A percentile compares a stretch with the other conserved stretches of the same genome.
These are phyloP conservation scores for Parelbella ahira DNA, from an alignment of 2,888 invertebrate genomes.

Conservation along the genomic window DNA sequence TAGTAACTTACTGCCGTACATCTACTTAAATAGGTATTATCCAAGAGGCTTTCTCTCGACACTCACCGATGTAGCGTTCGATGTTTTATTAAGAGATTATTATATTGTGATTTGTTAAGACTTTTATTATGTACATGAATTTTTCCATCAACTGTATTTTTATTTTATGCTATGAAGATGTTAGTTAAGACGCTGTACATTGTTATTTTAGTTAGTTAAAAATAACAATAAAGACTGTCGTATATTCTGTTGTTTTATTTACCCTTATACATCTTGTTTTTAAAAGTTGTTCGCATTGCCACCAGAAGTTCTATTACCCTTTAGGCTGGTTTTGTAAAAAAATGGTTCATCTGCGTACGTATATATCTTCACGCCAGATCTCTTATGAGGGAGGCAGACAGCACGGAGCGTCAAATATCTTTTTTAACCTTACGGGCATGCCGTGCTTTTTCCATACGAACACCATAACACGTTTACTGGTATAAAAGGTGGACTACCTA, in stretches of 20 bases:
- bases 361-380: too few relatives aligned
- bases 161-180: conserved; percentile 41
- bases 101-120: conserved; percentile 39
- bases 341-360: too few relatives aligned
- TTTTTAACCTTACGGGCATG: too few relatives aligned
- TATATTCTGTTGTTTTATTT: conserved; percentile 36
- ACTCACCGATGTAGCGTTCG: conserved; percentile 48
- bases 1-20: conserved; percentile 1
- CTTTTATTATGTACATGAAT: conserved; percentile 29
- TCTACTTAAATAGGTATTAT: conserved; percentile 31
- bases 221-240: conserved; percentile 71
- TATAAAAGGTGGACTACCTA: too few relatives aligned
- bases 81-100: conserved; percentile 36
- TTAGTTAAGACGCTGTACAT: conserved; percentile 50
- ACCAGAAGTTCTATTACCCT: too few relatives aligned
- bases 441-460: too few relatives aligned
- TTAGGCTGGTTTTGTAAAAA: too few relatives aligned
- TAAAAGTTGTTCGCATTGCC: too few relatives aligned
- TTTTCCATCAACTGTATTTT: conserved; percentile 36
- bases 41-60: conserved; percentile 44
- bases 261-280: too few relatives aligned
- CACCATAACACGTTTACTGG: too few relatives aligned
- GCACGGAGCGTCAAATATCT: too few relatives aligned
- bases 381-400: too few relatives aligned
- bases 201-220: conserved; percentile 56